Base-by-base conservation (phyloP, 2,113 vertebrate species). In the Microcebus ravelobensis region DNA sequence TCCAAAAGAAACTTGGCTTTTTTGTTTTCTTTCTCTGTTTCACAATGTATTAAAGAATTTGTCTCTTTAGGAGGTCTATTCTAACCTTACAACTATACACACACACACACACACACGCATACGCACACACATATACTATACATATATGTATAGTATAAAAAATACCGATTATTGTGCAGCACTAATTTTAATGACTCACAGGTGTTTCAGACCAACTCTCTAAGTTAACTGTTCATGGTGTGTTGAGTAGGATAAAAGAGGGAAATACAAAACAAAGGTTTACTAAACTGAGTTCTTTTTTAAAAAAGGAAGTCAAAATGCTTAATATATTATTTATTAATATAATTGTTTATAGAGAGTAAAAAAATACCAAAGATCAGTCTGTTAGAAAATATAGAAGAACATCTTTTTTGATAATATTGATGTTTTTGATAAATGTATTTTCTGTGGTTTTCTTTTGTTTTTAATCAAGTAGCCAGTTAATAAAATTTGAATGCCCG, bases 351-450 rank as follows among this genome's bases (percentile, higher is more conserved):
- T 61, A 0, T 87, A 87, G 63, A 59, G 12, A 82, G n/a, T 81
- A 52, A 68, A 86, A 86, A 86, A 57, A 65, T 67, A 92, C 79
- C 84, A 89, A 77, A 84, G 84, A 25, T 86, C 65, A 63, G 14
- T 77, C 74, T 96, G 68, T 48, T 88, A 48, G 70, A 92, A 83
- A 96, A 93, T 61, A 21, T 6, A 70, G 77, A 87, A 85, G 76
- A 70, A 21, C 25, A n/a, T 42, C 55, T 81, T 63, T 65, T 52
- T 63, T 94, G 63, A 52, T 82, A 85, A 71, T 21, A 13, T 31
- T 79, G 50, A 65, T 73, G 21, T 74, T 79, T 95, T 89, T 71
- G 27, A 82, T 70, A 27, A 82, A 79, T 42, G 15, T 80, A 17
- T 92, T 92, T 82, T 87, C 42, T 89, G 13, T 76, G n/a, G 15